Conservation (phyloP, 2,797 vertebrate species). For the Clarias laeviceps region DNA sequence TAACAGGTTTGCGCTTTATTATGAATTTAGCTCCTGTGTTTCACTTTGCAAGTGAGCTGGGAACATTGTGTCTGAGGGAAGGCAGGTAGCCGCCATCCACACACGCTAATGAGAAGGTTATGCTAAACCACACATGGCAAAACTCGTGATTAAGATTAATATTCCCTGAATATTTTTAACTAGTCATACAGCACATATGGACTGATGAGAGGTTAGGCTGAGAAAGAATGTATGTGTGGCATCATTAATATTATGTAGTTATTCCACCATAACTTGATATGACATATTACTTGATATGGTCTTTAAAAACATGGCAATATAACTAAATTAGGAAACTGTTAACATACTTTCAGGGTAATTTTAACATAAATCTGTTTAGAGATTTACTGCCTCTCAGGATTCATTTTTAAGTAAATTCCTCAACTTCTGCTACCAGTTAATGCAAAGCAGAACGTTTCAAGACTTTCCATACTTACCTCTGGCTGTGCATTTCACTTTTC, state of each 20-base stretch:
- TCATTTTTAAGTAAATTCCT: constrained; percentile 15
- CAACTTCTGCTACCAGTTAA: constrained; percentile 31
- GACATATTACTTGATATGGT: constrained; percentile 36
- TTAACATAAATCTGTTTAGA: constrained; percentile 22
- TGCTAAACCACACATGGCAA: constrained; percentile 77
- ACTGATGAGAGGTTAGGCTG: constrained; percentile 40
- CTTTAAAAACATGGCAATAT: constrained; percentile 32
- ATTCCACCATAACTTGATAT: constrained; percentile 41
- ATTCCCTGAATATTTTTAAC: constrained; percentile 65
- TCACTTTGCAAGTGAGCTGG: constrained; percentile 66
- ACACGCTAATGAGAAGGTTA: constrained; percentile 81
- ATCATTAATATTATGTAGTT: constrained; percentile 46
- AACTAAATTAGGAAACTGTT: constrained; percentile 42
- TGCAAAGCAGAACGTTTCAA: constrained; percentile 29
- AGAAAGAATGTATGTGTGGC: constrained; percentile 38
- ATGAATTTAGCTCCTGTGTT: constrained; percentile 80
- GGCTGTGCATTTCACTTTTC: constrained; percentile 4
- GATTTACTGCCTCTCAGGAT: constrained; percentile 5
- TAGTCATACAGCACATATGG: constrained; percentile 37
- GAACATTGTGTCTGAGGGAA: constrained; percentile 69
- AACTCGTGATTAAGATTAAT: constrained; percentile 85
- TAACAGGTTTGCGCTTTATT: constrained; percentile 85
- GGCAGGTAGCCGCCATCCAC: constrained; percentile 61
- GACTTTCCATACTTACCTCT: constrained; percentile 1
- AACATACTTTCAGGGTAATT: constrained; percentile 15